phyloP scores from a whole-genome alignment of 2,113 vertebrate genomes.

The Tringa solitaria region DNA sequence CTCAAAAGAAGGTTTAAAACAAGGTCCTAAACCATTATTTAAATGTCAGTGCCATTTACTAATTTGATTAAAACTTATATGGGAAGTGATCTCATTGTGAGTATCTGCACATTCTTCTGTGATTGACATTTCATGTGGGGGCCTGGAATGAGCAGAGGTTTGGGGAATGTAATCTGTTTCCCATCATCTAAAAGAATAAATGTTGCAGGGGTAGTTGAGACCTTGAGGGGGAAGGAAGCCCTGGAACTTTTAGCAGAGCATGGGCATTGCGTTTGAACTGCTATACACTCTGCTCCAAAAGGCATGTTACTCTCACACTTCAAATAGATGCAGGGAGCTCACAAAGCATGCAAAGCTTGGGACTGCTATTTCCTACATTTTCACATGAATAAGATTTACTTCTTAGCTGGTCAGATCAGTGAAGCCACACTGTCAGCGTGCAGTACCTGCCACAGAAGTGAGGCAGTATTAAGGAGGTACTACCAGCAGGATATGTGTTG shows the following conservation, averaged over 20 bases:
- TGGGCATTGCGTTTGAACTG: not conserved
- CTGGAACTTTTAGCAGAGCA: fast-evolving
- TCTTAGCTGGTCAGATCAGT: not conserved
- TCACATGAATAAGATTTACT: not conserved
- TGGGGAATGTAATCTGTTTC: not conserved
- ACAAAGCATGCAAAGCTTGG: not conserved
- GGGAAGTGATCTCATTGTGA: not conserved
- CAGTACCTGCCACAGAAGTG: not conserved
- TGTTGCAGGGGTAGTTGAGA: not conserved
- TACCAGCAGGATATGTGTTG: not conserved
- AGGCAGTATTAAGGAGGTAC: not conserved
- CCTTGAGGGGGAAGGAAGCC: not conserved
- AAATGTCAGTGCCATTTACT: not conserved
- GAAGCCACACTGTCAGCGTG: not conserved
- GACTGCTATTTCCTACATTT: not conserved
- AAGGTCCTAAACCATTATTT: not conserved
- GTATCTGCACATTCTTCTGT: not conserved
- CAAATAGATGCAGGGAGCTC: not conserved
- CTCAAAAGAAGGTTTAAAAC: not conserved
- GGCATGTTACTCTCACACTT: not conserved
- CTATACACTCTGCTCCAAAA: not conserved
- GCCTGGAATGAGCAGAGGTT: not conserved
- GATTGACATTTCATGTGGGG: not conserved
- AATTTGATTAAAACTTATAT: not conserved
- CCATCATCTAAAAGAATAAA: not conserved